Conservation (phyloP, 2,888 invertebrate species). For the Apeira syringaria region DNA sequence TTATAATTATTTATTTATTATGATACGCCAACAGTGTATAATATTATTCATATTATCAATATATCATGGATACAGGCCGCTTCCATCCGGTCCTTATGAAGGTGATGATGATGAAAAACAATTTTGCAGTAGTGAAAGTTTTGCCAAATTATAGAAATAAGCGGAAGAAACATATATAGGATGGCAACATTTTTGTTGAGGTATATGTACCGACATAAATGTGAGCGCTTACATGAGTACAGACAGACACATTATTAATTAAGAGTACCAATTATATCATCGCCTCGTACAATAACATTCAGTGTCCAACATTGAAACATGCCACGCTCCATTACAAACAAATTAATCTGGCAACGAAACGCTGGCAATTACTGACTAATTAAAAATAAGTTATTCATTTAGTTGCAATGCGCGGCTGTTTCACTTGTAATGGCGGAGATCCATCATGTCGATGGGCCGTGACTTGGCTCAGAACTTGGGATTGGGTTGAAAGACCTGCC, state of each 20-base stretch:
- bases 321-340: conserved; percentile 44
- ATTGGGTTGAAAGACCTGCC: conserved; percentile 59
- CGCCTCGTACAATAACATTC: conserved; percentile 26
- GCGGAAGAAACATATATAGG: too few species aligned
- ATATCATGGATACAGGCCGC: too few species aligned
- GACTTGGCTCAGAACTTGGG: conserved; percentile 69
- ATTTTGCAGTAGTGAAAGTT: too few species aligned
- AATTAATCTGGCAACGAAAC: conserved; percentile 36
- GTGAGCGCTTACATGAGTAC: too few species aligned
- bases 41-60: too few species aligned
- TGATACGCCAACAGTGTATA: too few species aligned
- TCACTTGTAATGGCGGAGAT: conserved; percentile 69
- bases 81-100: too few species aligned
- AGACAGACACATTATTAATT: neutral
- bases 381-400: conserved; percentile 83
- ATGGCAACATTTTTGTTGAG: too few species aligned
- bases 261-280: neutral
- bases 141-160: too few species aligned
- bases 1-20: too few species aligned
- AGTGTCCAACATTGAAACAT: conserved; percentile 3
- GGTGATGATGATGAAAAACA: too few species aligned
- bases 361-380: conserved; percentile 73
- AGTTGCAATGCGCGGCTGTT: conserved; percentile 54
- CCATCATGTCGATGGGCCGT: conserved; percentile 78
- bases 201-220: too few species aligned